These are phyloP conservation scores for Macroglossus sobrinus DNA, from an alignment of 2,113 vertebrate species.

Conservation along the genomic window DNA sequence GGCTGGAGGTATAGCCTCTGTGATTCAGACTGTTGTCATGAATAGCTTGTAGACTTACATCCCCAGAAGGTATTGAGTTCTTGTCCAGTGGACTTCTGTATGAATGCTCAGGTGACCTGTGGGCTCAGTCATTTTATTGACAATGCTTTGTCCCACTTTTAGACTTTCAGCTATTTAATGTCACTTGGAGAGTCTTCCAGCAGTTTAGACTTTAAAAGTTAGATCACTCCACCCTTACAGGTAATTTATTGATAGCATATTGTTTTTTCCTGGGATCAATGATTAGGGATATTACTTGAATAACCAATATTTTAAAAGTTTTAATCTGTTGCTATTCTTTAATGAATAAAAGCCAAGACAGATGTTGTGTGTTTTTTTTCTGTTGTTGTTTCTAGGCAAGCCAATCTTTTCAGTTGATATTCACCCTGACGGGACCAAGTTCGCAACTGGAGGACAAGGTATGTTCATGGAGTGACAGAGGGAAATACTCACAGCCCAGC, in stretches of 20 bases:
- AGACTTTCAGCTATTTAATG: background rate
- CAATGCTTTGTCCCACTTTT: background rate
- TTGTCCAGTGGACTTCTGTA: background rate
- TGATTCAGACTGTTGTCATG: background rate
- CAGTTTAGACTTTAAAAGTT: background rate
- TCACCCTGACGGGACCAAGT: slow-evolving; percentile 98
- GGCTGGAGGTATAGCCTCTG: background rate
- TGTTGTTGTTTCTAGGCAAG: slow-evolving; percentile 87
- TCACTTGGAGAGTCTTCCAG: background rate
- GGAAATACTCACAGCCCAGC: background rate
- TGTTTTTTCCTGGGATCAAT: background rate
- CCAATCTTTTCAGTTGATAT: slow-evolving; percentile 99
- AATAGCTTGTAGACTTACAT: background rate
- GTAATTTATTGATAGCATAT: background rate
- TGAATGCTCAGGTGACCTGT: background rate
- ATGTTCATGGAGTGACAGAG: background rate
- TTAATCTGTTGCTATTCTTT: background rate
- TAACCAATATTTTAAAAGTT: background rate
- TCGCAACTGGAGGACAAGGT: slow-evolving; percentile 99
- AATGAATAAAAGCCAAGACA: slow-evolving; percentile 46
- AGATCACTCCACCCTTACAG: background rate
- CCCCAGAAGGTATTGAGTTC: background rate
- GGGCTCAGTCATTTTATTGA: background rate
- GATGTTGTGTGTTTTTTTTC: background rate
- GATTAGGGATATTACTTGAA: background rate